Percentiles rank a stretch among this genome's conserved stretches.
Evolutionary conservation across 2,113 vertebrate genomes (phyloP).

Genomic region (Camarhynchus parvulus): DNA sequence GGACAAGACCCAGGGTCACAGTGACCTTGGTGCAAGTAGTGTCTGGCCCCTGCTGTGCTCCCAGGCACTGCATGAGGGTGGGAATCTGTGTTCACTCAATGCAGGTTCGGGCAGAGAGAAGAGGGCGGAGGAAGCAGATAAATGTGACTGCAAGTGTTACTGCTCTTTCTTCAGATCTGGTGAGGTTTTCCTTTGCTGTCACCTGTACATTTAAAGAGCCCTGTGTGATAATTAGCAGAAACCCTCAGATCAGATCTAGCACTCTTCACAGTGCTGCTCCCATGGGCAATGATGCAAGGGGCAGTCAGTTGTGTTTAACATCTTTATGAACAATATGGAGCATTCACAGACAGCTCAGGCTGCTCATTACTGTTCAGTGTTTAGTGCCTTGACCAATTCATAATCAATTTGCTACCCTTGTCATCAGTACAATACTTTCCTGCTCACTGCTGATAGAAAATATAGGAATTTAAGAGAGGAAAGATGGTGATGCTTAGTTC

Average conservation of each 20-base stretch:
- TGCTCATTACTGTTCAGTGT: neutral
- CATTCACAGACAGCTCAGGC: neutral
- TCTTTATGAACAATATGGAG: neutral
- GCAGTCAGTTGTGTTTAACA: neutral
- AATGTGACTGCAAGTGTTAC: neutral
- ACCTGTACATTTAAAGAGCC: neutral
- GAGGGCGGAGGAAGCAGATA: neutral
- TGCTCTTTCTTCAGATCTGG: neutral
- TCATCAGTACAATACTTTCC: neutral
- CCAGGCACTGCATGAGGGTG: neutral
- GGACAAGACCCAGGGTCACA: fast-evolving
- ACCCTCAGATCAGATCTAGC: neutral
- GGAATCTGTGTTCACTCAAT: fast-evolving
- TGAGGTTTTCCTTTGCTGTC: neutral
- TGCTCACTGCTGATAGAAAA: neutral
- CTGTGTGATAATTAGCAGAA: neutral
- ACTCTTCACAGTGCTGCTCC: neutral
- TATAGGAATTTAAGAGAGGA: neutral
- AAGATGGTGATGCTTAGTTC: neutral
- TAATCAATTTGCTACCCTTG: neutral
- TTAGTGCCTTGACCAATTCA: neutral
- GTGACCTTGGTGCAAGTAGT: fast-evolving
- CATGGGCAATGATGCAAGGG: neutral
- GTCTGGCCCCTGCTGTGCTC: neutral
- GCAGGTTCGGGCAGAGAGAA: neutral